Base-by-base conservation (phyloP, 2,888 invertebrate genomes). In the Stictocephala bisonia region DNA sequence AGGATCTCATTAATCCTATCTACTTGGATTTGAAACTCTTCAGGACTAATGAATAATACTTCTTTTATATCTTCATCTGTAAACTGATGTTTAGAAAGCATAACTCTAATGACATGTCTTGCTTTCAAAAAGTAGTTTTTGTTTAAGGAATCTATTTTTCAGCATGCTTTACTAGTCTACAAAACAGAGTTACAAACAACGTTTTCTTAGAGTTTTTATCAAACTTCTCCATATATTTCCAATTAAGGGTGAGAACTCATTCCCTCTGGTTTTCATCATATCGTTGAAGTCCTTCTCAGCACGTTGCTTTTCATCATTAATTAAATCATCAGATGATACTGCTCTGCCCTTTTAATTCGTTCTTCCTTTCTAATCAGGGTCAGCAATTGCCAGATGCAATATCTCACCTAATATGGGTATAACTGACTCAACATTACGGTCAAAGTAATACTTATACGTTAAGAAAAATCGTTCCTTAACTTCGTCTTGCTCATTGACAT, bases 361-460 rank as follows among this genome's bases (percentile, higher is more conserved):
- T 64, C 44, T n/a, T 2, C 26, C 1, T 22, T 13, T 44, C 64
- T 41, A 6, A 44, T 41, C 24, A 24, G 3, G 15, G 11, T 64
- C 64, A 26, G 41, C 64, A 1, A 64, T 1, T 15, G 64, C 41
- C 26, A 64, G 64, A 11, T 64, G 64, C 13, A 64, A 18, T 1
- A 44, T 3, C 15, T 64, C 64, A 26, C 64, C 64, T 13, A 64
- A 44, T 44, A 41, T 64, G 24, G 64, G 40, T 4, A 64, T 64
- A 15, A 41, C 44, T 7, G 41, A 6, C 22, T 44, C 44, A 1
- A 64, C 64, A n/a, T 27, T n/a, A 4, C 44, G 26, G 13, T 64
- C 27, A 44, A 64, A 64, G 15, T 64, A 64, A 26, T 26, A 26
- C 22, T 22, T 26, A 26, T 64, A 64, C 1, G 27, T 44, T 2